Base-by-base conservation (phyloP, 2,888 invertebrate genomes). In the Blastobasis lacticolella region DNA sequence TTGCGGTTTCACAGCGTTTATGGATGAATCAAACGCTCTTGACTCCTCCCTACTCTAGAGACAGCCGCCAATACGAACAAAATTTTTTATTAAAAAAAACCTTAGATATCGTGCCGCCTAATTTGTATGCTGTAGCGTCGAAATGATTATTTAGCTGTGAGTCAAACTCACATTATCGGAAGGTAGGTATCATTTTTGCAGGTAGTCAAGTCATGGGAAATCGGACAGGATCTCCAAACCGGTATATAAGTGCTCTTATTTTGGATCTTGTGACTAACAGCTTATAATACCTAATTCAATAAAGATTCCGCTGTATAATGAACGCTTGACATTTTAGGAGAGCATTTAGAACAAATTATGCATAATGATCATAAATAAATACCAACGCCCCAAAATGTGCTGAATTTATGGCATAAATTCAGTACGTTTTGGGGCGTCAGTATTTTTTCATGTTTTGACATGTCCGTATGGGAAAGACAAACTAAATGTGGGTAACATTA, bases 1-100 rank as follows among this genome's bases (percentile, higher is more conserved):
- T 64, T 75, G 72, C 61, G 73, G 74, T 74, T 75, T 72, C 68
- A 58, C 61, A 66, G 62, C 69, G 23, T 23, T 23, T 3, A 23
- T 69, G 69, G 75, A 70, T 72, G 68, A 69, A 67, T 63, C 63
- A 62, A 63, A 62, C 63, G 61, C 63, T 63, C 60, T 58, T 59
- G 61, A 67, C 65, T 68, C 73, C 68, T 66, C 68, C 67, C 69
- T 71, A 63, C 59, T 63, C 66, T 66, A 64, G 36, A 23, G 23
- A 66, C 61, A 71, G 69, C 69, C 62, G 68, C 72, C 72, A 71
- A 74, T 71, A 67, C 64, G 65, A 69, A 72, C 70, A 75, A 69
- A n/a, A 71, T 61, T 66, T 67, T 63, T 66, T 68, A 59, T 61
- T 59, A 52, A 62, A 65, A n/a, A 71, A 73, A 72, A 61, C 61